A percentile compares a stretch with the other conserved stretches of the same genome.
These are phyloP conservation scores for Pyxicephalus adspersus DNA, from an alignment of 2,113 vertebrate genomes.

Conservation along the genomic window DNA sequence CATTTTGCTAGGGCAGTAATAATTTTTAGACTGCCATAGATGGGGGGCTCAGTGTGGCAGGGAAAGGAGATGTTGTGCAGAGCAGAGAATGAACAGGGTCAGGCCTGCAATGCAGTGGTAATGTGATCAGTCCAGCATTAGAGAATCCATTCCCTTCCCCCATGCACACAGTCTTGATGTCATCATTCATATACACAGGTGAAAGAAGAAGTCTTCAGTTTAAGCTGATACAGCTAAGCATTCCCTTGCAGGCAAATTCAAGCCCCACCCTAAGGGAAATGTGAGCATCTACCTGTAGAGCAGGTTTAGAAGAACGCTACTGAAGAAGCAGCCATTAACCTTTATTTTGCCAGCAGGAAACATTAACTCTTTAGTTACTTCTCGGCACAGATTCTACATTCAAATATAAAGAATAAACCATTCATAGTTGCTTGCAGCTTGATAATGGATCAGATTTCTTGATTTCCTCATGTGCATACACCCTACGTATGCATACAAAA, in stretches of 20 bases:
- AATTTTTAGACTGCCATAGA: not conserved
- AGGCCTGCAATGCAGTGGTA: conserved; percentile 48
- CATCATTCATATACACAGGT: conserved; percentile 42
- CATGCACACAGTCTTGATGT: conserved; percentile 31
- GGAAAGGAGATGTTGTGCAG: not conserved
- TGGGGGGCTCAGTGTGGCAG: not conserved
- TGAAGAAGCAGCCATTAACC: conserved; percentile 25
- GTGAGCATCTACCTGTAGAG: conserved; percentile 30
- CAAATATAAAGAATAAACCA: too few relatives aligned
- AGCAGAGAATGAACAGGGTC: not conserved
- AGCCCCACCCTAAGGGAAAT: conserved; percentile 40
- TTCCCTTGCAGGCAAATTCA: conserved; percentile 22
- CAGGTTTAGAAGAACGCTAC: conserved; percentile 22
- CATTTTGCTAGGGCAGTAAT: not conserved
- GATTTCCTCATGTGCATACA: too few relatives aligned
- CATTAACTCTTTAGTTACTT: conserved; percentile 7
- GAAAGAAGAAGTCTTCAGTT: conserved; percentile 1
- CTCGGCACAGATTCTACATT: too few relatives aligned
- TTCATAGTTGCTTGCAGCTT: too few relatives aligned
- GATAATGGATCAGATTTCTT: too few relatives aligned
- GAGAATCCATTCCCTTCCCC: conserved; percentile 24
- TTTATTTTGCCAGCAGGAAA: not conserved
- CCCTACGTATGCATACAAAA: too few relatives aligned
- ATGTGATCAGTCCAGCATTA: not conserved
- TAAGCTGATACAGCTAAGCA: conserved; percentile 1